These are phyloP conservation scores for Chionis minor DNA, from an alignment of 2,113 vertebrate genomes.

Conservation along the genomic window DNA sequence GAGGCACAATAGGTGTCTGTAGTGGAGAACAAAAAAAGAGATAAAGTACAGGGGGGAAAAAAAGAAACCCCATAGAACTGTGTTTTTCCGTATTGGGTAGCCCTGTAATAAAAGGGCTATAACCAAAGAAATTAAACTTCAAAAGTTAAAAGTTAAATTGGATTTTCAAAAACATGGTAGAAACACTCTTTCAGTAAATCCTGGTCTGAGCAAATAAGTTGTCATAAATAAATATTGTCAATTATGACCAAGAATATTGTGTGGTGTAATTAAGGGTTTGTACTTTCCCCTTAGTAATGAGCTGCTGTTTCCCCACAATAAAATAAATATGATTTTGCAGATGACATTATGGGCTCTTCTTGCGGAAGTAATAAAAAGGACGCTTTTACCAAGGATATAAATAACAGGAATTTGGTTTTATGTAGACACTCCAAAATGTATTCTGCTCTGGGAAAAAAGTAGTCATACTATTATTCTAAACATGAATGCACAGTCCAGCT, in stretches of 20 bases:
- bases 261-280: background rate
- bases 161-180: background rate
- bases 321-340: background rate
- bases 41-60: background rate
- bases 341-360: background rate
- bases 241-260: background rate
- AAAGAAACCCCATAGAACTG: background rate
- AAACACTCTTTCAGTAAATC: background rate
- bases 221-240: background rate
- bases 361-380: background rate
- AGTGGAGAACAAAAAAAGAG: background rate
- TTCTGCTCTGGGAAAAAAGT: background rate
- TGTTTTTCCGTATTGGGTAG: background rate
- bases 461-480: background rate
- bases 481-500: background rate
- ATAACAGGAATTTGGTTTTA: background rate
- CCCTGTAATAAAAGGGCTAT: background rate
- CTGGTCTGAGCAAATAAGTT: background rate
- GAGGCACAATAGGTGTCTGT: background rate
- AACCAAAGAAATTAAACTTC: background rate
- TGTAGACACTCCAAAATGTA: background rate
- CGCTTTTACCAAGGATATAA: background rate
- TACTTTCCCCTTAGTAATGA: background rate
- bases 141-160: background rate
- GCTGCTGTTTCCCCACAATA: background rate